A percentile compares a stretch with the other conserved stretches of the same genome.
These are phyloP conservation scores for Orchestes rusci DNA, from an alignment of 2,888 invertebrate genomes.

Conservation along the genomic window DNA sequence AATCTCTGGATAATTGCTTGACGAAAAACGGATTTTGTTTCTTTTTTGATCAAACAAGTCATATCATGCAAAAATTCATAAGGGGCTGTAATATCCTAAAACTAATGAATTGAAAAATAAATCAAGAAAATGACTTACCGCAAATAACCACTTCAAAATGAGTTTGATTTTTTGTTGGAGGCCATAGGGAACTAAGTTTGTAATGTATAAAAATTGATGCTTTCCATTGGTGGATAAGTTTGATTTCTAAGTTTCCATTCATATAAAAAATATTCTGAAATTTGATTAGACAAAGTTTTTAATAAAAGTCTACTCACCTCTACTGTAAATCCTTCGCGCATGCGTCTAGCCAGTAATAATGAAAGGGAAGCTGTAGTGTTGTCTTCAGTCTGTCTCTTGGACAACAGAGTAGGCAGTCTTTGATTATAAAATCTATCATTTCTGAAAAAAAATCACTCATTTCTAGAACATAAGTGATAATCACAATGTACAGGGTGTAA, in stretches of 20 bases:
- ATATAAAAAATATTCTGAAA: slow-evolving; percentile 45
- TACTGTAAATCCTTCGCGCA: slow-evolving; percentile 69
- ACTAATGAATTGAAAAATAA: not conserved
- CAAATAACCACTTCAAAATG: slow-evolving; percentile 41
- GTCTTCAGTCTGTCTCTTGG: slow-evolving; percentile 58
- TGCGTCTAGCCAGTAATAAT: slow-evolving; percentile 61
- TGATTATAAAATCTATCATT: slow-evolving; percentile 53
- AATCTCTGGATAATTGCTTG: slow-evolving; percentile 59
- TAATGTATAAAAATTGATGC: slow-evolving; percentile 65
- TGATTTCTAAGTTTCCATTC: slow-evolving; percentile 54
- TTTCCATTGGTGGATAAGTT: slow-evolving; percentile 64
- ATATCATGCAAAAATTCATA: slow-evolving; percentile 72
- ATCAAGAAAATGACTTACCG: slow-evolving; percentile 29
- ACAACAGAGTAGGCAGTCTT: slow-evolving; percentile 49
- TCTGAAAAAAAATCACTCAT: slow-evolving; percentile 38
- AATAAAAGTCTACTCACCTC: slow-evolving; percentile 42
- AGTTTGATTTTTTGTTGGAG: slow-evolving; percentile 43
- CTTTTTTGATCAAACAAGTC: slow-evolving; percentile 56
- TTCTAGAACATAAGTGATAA: no score
- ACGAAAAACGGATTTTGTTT: slow-evolving; percentile 56
- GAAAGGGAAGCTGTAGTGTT: slow-evolving; percentile 55
- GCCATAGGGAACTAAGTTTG: slow-evolving; percentile 53
- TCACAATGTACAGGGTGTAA: no score
- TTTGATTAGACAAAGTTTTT: slow-evolving; percentile 10
- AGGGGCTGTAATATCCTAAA: slow-evolving; percentile 44